These are phyloP conservation scores for Hyalella azteca DNA, from an alignment of 2,888 invertebrate genomes.

Conservation along the genomic window DNA sequence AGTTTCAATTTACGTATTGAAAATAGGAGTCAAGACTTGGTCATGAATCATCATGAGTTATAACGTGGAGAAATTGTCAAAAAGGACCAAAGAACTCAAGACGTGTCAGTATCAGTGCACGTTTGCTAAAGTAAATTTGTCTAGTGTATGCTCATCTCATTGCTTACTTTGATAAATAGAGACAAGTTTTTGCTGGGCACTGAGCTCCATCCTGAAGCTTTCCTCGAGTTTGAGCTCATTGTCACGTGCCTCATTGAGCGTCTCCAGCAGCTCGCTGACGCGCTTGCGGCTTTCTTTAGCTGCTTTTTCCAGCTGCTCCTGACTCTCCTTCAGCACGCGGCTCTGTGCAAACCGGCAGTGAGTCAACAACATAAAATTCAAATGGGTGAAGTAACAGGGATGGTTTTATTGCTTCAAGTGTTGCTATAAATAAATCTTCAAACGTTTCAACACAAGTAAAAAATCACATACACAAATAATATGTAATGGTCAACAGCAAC, in stretches of 20 bases:
- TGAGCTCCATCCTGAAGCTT: constrained; percentile 78
- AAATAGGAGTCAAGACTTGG: too few species aligned
- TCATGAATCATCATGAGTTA: neutral
- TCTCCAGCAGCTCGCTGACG: constrained; percentile 74
- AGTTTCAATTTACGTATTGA: too few species aligned
- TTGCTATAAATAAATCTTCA: too few species aligned
- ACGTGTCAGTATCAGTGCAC: too few species aligned
- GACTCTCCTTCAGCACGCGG: constrained; percentile 73
- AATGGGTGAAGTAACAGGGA: too few species aligned
- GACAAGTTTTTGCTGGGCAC: constrained; percentile 82
- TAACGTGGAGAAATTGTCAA: neutral
- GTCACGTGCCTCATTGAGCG: constrained; percentile 76
- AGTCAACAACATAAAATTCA: neutral
- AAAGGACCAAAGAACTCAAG: too few species aligned
- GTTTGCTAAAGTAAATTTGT: too few species aligned
- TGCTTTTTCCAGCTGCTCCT: constrained; percentile 73
- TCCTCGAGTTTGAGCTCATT: constrained; percentile 74
- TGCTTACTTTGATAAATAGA: constrained; percentile 75
- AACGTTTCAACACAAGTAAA: too few species aligned
- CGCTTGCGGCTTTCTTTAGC: constrained; percentile 73
- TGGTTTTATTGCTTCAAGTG: too few species aligned
- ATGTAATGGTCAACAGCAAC: too few species aligned
- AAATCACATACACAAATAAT: too few species aligned
- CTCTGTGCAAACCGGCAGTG: constrained; percentile 63
- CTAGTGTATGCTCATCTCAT: neutral